Evolutionary conservation across 2,113 vertebrate genomes (phyloP).

Genomic region (Lepus europaeus): DNA sequence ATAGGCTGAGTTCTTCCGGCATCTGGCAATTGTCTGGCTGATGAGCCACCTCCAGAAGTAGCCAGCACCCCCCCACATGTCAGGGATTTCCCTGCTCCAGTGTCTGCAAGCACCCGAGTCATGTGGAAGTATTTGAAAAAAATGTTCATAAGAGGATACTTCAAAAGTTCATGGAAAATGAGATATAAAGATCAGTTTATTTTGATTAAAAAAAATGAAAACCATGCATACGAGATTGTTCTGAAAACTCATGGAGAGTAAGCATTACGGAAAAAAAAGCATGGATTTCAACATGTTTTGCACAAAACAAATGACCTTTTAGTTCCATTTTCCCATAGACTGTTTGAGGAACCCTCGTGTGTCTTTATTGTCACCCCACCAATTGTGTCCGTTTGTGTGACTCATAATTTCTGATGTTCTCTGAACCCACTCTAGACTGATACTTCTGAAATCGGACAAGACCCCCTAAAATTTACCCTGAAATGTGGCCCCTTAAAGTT

Average conservation of each 20-base stretch:
- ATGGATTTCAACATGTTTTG: too few species aligned
- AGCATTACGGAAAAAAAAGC: too few species aligned
- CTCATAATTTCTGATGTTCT: slow-evolving; percentile 14
- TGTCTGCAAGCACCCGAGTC: neutral
- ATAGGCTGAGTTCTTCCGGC: neutral
- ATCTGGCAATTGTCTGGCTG: neutral
- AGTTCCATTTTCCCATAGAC: too few species aligned
- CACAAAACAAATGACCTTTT: too few species aligned
- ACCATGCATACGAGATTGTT: too few species aligned
- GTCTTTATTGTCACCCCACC: neutral
- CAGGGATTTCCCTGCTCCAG: neutral
- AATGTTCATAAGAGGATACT: neutral
- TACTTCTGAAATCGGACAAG: neutral
- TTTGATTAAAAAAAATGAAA: too few species aligned
- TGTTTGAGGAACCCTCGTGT: neutral
- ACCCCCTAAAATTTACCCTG: too few species aligned
- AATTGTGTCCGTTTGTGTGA: neutral
- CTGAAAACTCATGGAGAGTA: too few species aligned
- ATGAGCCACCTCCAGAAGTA: neutral
- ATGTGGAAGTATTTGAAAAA: neutral
- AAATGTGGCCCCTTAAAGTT: too few species aligned
- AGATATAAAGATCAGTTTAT: too few species aligned
- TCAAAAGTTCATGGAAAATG: too few species aligned
- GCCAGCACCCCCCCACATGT: neutral
- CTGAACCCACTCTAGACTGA: neutral